Base-by-base conservation (phyloP, 2,888 invertebrate species). In the Agapostemon virescens region DNA sequence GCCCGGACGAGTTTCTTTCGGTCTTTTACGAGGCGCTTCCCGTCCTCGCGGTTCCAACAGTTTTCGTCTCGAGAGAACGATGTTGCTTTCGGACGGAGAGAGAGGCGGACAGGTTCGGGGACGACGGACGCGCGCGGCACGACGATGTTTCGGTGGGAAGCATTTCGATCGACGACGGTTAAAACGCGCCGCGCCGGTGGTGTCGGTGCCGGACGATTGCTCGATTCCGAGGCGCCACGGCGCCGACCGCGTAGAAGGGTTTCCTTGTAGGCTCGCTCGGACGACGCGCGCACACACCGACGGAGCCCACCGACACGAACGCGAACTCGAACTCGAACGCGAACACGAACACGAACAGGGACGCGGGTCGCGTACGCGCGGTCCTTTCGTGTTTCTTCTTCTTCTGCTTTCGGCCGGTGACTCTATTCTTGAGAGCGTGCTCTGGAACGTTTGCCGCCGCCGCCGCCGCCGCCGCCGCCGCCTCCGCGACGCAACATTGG, bases 181-280 rank as follows among this genome's bases (percentile, higher is more conserved):
- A 69, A 79, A 77, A 77, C 79, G 49, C 49, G 49, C 49, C 49
- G 55, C 13, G 33, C 58, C n/a, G 79, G 42, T 26, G 72, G n/a
- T 42, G 66, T 26, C 55, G 64, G 66, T 72, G 79, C 30, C 52
- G 71, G 77, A 69, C 58, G 77, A 77, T 81, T 77, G 85, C 45
- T 72, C 79, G 86, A 84, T 85, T 81, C 73, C 88, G 88, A 92
- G 92, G 92, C 92, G 92, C 92, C 92, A 92, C 91, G 92, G 92
- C 92, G 92, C 92, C 92, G 92, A 88, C 88, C 86, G 88, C 92
- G 91, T 92, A 93, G 92, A 93, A 93, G 92, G 92, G 92, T 93
- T 93, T 93, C 87, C 92, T 92, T 93, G 92, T 93, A 92, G 88
- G 88, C 79, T 88, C 87, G 88, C 88, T 86, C 84, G 85, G 81